Percentiles rank a stretch among this genome's conserved stretches.
Conservation (phyloP, 1,140 invertebrate species). For the Agrypnia vestita region DNA sequence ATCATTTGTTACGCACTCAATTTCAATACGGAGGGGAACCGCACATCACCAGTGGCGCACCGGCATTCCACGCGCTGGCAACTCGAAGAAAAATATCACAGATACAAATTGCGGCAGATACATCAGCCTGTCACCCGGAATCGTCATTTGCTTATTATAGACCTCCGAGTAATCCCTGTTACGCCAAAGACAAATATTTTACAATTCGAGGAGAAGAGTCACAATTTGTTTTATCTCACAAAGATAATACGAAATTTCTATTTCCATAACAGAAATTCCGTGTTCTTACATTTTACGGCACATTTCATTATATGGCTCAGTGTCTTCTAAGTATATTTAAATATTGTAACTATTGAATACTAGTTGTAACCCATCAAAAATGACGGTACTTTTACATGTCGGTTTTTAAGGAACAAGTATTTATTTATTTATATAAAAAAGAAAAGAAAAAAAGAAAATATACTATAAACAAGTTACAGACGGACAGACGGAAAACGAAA, state of each 20-base stretch:
- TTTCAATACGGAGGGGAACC: slow-evolving; percentile 13
- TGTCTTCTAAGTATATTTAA: too few species aligned
- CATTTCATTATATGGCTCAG: too few species aligned
- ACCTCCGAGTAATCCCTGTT: slow-evolving; percentile 25
- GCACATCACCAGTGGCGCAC: slow-evolving; percentile 9
- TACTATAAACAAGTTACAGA: too few species aligned
- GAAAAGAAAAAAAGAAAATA: too few species aligned
- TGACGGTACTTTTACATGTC: too few species aligned
- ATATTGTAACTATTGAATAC: too few species aligned
- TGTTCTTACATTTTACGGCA: too few species aligned
- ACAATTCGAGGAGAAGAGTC: not conserved
- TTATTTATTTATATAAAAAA: too few species aligned
- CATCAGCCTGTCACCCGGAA: slow-evolving; percentile 30
- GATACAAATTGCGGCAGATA: slow-evolving; percentile 46
- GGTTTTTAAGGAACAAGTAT: too few species aligned
- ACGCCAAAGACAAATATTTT: slow-evolving; percentile 12
- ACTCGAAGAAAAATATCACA: slow-evolving; percentile 35
- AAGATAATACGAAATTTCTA: slow-evolving; percentile 27
- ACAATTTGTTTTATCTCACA: slow-evolving; percentile 10
- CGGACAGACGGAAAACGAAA: too few species aligned
- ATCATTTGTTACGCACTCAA: slow-evolving; percentile 48
- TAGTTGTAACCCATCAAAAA: too few species aligned
- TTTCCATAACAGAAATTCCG: slow-evolving; percentile 27
- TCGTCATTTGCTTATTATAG: slow-evolving; percentile 42
- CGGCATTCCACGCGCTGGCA: not conserved